Evolutionary conservation across 2,113 vertebrate genomes (phyloP), one percentile per base, ranked within the genome.

Genomic region (Podarcis cretensis): DNA sequence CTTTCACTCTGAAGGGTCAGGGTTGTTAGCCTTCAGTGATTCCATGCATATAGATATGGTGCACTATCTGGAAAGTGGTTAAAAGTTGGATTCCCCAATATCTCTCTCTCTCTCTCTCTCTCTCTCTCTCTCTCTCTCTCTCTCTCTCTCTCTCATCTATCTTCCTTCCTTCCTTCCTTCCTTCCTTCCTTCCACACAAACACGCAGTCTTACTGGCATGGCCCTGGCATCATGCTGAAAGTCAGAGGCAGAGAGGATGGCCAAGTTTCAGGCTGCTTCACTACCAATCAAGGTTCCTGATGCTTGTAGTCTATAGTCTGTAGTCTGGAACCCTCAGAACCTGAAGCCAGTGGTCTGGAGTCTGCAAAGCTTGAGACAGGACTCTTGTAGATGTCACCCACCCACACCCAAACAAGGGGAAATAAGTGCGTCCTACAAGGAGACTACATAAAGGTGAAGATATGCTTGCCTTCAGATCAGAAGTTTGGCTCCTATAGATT

Each of bases 1-100:
- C 30, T 57, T 87, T 80, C 77, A 80, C 43, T 87, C 25, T 30
- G 79, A 82, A 82, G 68, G 68, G 27, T 63, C 69, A 87, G 32
- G n/a, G 78, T n/a, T 32, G 37, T 86, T 86, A 30, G 14, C 30
- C 74, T 80, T 32, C n/a, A 69, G 16, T 25, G 6, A 27, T 69
- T 27, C 76, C 54, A 8, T 63, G 48, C 54, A 81, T 81, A 73
- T 81, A 40, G 43, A 59, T 73, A 30, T 37, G 43, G 59, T 79
- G 27, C 30, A 79, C 20, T 79, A 32, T 32, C 63, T 86, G 65
- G 74, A 86, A 40, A 43, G 21, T 65, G 25, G 27, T n/a, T 25
- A 9, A 77, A 32, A 63, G 43, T 57, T 81, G 8, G 66, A 21
- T 68, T 87, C n/a, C 5, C 10, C 43, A 23, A 18, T 48, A n/a